These are phyloP conservation scores for Andrena fulva DNA, from an alignment of 2,888 invertebrate genomes.

Conservation along the genomic window DNA sequence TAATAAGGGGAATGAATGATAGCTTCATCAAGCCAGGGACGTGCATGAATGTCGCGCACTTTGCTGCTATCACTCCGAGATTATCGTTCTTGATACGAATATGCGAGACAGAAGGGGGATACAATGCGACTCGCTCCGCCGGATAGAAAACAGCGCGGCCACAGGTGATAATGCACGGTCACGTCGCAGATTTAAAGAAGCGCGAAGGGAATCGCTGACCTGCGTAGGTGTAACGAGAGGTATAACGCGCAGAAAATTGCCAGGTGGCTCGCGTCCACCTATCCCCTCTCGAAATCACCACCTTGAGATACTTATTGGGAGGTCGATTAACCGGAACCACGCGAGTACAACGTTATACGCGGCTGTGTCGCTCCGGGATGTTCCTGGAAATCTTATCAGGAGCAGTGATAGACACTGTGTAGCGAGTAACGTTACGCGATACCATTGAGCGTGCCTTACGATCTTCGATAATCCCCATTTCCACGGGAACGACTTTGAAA, in stretches of 20 bases:
- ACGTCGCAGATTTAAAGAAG: constrained; percentile 39
- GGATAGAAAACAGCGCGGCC: constrained; percentile 26
- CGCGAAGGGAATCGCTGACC: constrained; percentile 40
- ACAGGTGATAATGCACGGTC: constrained; percentile 49
- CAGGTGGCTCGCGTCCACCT: constrained; percentile 24
- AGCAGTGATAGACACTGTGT: neutral
- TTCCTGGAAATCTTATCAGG: constrained; percentile 3
- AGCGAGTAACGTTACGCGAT: neutral
- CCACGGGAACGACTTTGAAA: neutral
- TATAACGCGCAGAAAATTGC: constrained; percentile 61
- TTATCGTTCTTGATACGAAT: constrained; percentile 24
- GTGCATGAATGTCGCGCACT: constrained; percentile 34
- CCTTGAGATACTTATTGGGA: constrained; percentile 21
- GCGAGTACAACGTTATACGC: constrained; percentile 13
- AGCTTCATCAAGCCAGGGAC: constrained; percentile 33
- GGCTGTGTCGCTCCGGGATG: neutral
- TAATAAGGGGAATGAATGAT: constrained; percentile 60
- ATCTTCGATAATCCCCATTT: neutral
- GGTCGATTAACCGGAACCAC: constrained; percentile 26
- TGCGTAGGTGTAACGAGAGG: constrained; percentile 61
- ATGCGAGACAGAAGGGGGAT: neutral
- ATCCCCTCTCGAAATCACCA: constrained; percentile 45
- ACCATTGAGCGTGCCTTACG: neutral
- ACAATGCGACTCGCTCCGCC: neutral
- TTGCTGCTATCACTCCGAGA: constrained; percentile 3